Evolutionary conservation across 2,888 invertebrate species (phyloP), one percentile per base, ranked within the genome.

Genomic region (Diarsia rubi): DNA sequence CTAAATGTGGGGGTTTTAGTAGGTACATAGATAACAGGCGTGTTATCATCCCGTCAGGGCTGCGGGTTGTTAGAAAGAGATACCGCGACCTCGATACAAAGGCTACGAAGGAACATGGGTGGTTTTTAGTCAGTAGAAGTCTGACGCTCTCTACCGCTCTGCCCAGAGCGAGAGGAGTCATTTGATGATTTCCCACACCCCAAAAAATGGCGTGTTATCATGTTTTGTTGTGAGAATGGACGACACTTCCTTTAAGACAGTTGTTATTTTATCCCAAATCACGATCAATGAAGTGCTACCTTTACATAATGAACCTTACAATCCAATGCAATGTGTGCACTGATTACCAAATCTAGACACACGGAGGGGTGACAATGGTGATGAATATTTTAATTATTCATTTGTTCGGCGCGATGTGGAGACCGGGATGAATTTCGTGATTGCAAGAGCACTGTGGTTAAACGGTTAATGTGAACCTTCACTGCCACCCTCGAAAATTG

Each of bases 381-480:
- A 75, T 83, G 68, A 79, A 73, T 63, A 75, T 83, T 77, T 82
- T 73, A 73, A 77, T 85, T 70, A 79, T 77, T 75, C 74, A 71
- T 75, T 73, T 85, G 72, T 67, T 70, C 59, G 65, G 63, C n/a
- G 24, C 68, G 52, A 68, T 66, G 72, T 70, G 72, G 77, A 74
- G 79, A 83, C 73, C 76, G 69, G 78, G 78, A 77, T 85, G 85
- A 85, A 87, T 87, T 88, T 85, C 66, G 85, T 84, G 81, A 83
- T 82, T 82, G 77, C 76, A 67, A 31, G 69, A 63, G 63, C 68
- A 70, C 69, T 84, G 84, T 69, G 89, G 84, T 86, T 87, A 86
- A 88, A 82, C 81, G 84, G 72, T 84, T 86, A 87, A 85, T 85
- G 86, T 84, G 75, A 72, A 85, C 77, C 86, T 80, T 78, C 74